Conservation (phyloP, 2,113 vertebrate genomes). For the Rhabdornis inornatus region DNA sequence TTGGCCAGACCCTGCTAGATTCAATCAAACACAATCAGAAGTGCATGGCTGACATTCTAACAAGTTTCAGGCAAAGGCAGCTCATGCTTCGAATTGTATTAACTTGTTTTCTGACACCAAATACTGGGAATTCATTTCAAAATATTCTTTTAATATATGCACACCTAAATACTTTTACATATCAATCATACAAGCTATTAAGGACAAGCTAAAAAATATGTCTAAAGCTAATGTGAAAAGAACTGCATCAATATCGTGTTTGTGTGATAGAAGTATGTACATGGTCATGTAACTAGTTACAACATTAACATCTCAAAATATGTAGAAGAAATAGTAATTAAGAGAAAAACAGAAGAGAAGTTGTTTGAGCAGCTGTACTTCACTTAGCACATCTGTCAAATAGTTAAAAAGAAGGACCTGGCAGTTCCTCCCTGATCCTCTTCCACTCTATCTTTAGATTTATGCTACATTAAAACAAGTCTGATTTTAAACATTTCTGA, state of each 20-base stretch:
- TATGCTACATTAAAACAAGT: not conserved
- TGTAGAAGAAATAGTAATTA: not conserved
- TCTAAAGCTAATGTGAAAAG: not conserved
- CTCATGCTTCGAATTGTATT: constrained; percentile 3
- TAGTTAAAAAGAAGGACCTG: not conserved
- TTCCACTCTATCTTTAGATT: not conserved
- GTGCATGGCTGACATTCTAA: constrained; percentile 15
- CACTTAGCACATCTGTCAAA: not conserved
- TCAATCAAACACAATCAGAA: constrained; percentile 49
- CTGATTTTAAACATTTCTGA: not conserved
- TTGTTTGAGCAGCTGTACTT: not conserved
- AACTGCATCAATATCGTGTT: not conserved
- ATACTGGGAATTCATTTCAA: not conserved
- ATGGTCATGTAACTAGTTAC: not conserved
- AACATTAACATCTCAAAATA: not conserved
- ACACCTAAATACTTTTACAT: not conserved
- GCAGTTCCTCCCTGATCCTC: not conserved
- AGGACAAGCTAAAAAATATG: not conserved
- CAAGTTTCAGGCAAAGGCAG: constrained; percentile 44
- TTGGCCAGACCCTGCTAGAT: constrained; percentile 38
- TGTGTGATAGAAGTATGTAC: not conserved
- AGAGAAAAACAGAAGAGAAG: not conserved
- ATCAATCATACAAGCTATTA: not conserved
- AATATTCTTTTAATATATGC: not conserved
- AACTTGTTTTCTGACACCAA: constrained; percentile 8